phyloP scores from a whole-genome alignment of 2,888 invertebrate genomes.

The Ennomos quercinarius region DNA sequence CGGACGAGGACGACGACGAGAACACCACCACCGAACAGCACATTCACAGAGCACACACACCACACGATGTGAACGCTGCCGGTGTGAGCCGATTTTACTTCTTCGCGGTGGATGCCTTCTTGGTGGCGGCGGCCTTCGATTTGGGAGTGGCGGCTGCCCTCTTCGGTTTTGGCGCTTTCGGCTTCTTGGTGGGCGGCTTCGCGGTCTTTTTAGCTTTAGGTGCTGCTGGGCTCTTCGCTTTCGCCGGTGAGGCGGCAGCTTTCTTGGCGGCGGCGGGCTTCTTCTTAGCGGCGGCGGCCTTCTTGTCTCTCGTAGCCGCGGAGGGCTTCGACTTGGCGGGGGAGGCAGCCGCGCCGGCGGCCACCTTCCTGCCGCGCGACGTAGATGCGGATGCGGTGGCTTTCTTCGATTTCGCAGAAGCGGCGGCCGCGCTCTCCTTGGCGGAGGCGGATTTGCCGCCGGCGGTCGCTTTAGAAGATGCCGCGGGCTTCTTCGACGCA shows the following conservation, averaged over 20 bases:
- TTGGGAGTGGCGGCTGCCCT: slow-evolving; percentile 40
- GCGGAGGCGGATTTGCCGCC: slow-evolving; percentile 29
- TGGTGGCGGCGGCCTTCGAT: slow-evolving; percentile 40
- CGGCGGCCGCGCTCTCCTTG: slow-evolving; percentile 42
- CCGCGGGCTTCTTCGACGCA: slow-evolving; percentile 21
- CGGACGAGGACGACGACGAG: too few species aligned
- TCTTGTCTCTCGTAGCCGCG: slow-evolving; percentile 46
- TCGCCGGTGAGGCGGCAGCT: slow-evolving; percentile 22
- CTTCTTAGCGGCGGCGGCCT: slow-evolving; percentile 46
- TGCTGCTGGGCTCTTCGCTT: slow-evolving; percentile 42
- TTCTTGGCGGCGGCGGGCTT: slow-evolving; percentile 29
- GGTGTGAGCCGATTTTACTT: not conserved
- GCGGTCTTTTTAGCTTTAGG: slow-evolving; percentile 50
- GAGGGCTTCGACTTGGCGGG: not conserved
- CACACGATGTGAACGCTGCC: not conserved
- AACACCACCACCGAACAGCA: too few species aligned
- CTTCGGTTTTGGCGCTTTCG: slow-evolving; percentile 25
- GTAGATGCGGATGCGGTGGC: slow-evolving; percentile 21
- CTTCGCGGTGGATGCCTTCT: slow-evolving; percentile 49
- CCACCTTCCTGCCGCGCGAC: too few species aligned
- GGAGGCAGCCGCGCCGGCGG: too few species aligned
- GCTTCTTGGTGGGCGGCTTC: slow-evolving; percentile 53
- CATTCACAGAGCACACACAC: not conserved
- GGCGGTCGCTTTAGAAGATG: slow-evolving; percentile 41
- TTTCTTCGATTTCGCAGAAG: slow-evolving; percentile 41